Percentiles rank a stretch among this genome's conserved stretches.
Conservation (phyloP, 2,888 invertebrate species). For the Malachius bipustulatus region DNA sequence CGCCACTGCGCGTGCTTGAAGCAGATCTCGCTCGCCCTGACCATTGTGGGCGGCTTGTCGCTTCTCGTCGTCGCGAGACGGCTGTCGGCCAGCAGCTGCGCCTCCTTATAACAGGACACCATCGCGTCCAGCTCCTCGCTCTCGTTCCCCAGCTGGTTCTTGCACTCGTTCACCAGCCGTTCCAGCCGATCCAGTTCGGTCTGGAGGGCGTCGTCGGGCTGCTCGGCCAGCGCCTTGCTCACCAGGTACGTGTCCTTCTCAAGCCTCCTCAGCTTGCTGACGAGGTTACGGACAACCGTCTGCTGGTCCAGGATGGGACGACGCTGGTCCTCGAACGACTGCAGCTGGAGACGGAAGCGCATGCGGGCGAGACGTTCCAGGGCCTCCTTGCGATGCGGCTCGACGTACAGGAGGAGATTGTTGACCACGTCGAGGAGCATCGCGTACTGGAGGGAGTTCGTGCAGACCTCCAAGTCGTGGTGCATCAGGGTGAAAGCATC, state of each 20-base stretch:
- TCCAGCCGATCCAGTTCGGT: slow-evolving; percentile 63
- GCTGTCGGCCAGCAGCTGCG: slow-evolving; percentile 48
- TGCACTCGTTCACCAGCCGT: slow-evolving; percentile 72
- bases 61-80: slow-evolving; percentile 52
- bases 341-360: slow-evolving; percentile 88
- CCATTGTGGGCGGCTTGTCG: slow-evolving; percentile 63
- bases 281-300: slow-evolving; percentile 62
- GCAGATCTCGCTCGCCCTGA: slow-evolving; percentile 86
- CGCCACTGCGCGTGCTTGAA: slow-evolving; percentile 98
- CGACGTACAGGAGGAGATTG: slow-evolving; percentile 90
- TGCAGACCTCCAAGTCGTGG: slow-evolving; percentile 96
- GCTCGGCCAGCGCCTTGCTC: slow-evolving; percentile 66
- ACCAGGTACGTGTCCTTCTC: slow-evolving; percentile 85
- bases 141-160: slow-evolving; percentile 72
- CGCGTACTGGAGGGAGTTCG: slow-evolving; percentile 87
- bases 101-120: slow-evolving; percentile 84
- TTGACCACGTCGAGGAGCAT: slow-evolving; percentile 98
- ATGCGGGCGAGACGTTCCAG: slow-evolving; percentile 80
- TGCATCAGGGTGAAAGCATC: slow-evolving; percentile 98
- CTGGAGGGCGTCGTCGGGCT: slow-evolving; percentile 47
- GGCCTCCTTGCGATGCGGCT: slow-evolving; percentile 87
- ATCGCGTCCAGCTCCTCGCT: slow-evolving; percentile 94
- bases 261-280: slow-evolving; percentile 70
- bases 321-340: slow-evolving; percentile 82
- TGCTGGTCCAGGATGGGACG: slow-evolving; percentile 86